Evolutionary conservation across 2,113 vertebrate genomes (phyloP), one percentile per base, ranked within the genome.

Genomic region (Sminthopsis crassicaudata): DNA sequence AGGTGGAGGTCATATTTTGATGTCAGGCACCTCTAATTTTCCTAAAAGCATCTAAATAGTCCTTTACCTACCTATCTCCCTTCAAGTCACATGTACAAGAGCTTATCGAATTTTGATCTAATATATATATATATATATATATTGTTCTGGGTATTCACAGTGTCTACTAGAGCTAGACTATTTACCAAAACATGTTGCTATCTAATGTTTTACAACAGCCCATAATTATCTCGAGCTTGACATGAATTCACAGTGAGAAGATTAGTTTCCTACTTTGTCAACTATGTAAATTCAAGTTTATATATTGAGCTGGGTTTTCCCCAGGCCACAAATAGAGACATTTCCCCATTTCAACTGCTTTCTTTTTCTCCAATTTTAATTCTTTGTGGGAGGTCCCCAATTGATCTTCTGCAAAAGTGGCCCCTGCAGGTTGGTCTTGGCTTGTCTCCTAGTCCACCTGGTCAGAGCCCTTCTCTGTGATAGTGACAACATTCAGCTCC

Each of bases 361-460:
- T 84, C 67, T 84, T 84, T 84, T 84, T 42, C 67, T 84, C 67
- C 42, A n/a, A 84, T 84, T 84, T 84, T 84, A 84, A 84, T 84
- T 84, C n/a, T 84, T 84, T 84, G 67, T 84, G n/a, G 67, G 67
- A 84, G 67, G 36, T 84, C 67, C n/a, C 16, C 67, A 84, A 23
- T 42, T 84, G 36, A 84, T 84, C 67, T 84, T 84, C 67, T 84
- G 67, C 36, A 84, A 84, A 84, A 23, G n/a, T 84, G 67, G 67
- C n/a, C 67, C n/a, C 67, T 84, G 6, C 67, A 84, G n/a, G 67
- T n/a, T 42, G 67, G 67, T 42, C n/a, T 42, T 84, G 67, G n/a
- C n/a, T 84, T 84, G 67, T 84, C 67, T 84, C 67, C n/a, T 84
- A 16, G 67, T 84, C 67, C n/a, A 22, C 67, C 67, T 84, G 67